A percentile compares a stretch with the other conserved stretches of the same genome.
Conservation (phyloP, 1,140 invertebrate genomes). For the Danaus plexippus region DNA sequence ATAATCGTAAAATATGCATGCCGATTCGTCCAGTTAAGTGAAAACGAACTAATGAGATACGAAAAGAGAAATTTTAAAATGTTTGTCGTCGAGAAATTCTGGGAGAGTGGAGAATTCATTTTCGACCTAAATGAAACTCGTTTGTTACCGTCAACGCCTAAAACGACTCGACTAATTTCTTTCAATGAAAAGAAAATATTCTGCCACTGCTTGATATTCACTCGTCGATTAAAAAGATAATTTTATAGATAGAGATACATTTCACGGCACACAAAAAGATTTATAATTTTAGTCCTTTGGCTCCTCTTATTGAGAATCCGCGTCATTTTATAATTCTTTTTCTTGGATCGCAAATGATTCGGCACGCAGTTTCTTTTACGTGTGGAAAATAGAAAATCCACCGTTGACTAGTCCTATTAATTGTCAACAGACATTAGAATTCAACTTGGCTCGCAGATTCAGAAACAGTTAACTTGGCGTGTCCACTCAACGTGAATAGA, state of each 20-base stretch:
- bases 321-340: constrained; percentile 41
- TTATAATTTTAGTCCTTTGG: too few relatives aligned
- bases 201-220: too few relatives aligned
- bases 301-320: too few relatives aligned
- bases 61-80: constrained; percentile 70
- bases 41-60: constrained; percentile 68
- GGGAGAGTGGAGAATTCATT: constrained; percentile 36
- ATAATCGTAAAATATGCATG: constrained; percentile 51
- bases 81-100: constrained; percentile 63
- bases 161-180: constrained; percentile 26
- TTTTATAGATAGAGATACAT: too few relatives aligned
- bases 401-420: constrained; percentile 67
- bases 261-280: too few relatives aligned
- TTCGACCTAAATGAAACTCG: constrained; percentile 60
- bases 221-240: too few relatives aligned
- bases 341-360: constrained; percentile 45
- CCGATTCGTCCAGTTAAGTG: constrained; percentile 48
- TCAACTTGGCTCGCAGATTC: constrained; percentile 48
- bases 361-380: constrained; percentile 68
- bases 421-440: constrained; percentile 64
- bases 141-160: constrained; percentile 43
- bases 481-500: constrained; percentile 49
- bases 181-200: constrained; percentile 35
- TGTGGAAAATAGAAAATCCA: constrained; percentile 70
- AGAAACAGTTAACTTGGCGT: constrained; percentile 67